phyloP scores from a whole-genome alignment of 2,113 vertebrate species.

The Anolis sagrei region DNA sequence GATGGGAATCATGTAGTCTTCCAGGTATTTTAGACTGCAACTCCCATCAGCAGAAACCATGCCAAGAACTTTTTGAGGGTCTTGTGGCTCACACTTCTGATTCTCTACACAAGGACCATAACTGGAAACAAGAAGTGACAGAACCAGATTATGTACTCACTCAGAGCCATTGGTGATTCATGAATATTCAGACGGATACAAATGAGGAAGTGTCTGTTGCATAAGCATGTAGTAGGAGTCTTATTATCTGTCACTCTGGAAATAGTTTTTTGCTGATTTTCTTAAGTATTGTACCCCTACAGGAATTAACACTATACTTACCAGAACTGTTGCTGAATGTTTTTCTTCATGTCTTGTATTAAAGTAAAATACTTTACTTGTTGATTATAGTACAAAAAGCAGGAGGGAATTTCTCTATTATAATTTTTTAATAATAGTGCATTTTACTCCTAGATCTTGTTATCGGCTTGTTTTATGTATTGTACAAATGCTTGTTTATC shows the following conservation, averaged over 20 bases:
- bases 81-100: not conserved
- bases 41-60: too few relatives aligned
- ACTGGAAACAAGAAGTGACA: not conserved
- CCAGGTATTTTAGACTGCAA: too few relatives aligned
- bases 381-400: not conserved
- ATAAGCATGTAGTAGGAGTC: slow-evolving; percentile 16
- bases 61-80: too few relatives aligned
- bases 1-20: too few relatives aligned
- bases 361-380: not conserved
- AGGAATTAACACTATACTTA: slow-evolving; percentile 14
- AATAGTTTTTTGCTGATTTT: slow-evolving; percentile 44
- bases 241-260: slow-evolving; percentile 50
- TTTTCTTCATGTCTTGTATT: too few relatives aligned
- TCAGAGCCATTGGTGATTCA: rapidly evolving
- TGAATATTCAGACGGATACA: slow-evolving; percentile 39
- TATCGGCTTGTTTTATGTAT: not conserved
- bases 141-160: rapidly evolving
- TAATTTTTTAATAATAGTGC: not conserved
- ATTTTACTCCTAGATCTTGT: not conserved
- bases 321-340: slow-evolving; percentile 41
- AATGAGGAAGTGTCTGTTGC: slow-evolving; percentile 18
- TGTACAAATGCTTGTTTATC: not conserved
- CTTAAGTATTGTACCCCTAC: slow-evolving; percentile 41
- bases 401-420: not conserved
- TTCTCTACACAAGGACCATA: not conserved